phyloP scores from a whole-genome alignment of 2,113 vertebrate species.

The Panthera tigris region DNA sequence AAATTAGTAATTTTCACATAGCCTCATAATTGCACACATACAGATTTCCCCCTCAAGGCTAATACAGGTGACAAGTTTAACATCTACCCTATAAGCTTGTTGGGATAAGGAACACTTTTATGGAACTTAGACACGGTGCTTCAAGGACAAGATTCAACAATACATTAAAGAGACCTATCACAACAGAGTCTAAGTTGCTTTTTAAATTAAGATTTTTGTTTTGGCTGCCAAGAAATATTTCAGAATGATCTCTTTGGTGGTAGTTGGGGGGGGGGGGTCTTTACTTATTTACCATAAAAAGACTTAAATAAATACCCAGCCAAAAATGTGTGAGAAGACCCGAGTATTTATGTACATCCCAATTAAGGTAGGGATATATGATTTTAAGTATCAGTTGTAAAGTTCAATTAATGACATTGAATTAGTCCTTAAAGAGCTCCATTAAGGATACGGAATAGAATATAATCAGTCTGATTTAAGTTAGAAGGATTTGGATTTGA shows the following conservation, averaged over 20 bases:
- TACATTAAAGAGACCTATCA: background rate
- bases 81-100: background rate
- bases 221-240: background rate
- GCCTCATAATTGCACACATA: background rate
- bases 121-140: background rate
- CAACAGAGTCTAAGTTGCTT: background rate
- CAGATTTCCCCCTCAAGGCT: background rate
- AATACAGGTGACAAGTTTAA: background rate
- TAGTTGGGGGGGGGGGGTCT: rapidly evolving
- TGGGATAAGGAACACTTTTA: background rate
- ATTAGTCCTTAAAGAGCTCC: background rate
- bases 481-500: background rate
- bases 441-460: background rate
- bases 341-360: background rate
- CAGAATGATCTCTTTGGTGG: background rate
- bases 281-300: background rate
- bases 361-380: background rate
- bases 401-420: background rate
- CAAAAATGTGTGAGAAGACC: background rate
- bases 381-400: background rate
- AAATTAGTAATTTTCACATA: background rate
- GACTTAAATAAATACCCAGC: background rate
- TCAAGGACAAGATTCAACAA: background rate
- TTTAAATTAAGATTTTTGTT: background rate
- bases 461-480: background rate